Evolutionary conservation across 1,140 invertebrate species (phyloP).

Genomic region (Pemphigus obesinymphae): DNA sequence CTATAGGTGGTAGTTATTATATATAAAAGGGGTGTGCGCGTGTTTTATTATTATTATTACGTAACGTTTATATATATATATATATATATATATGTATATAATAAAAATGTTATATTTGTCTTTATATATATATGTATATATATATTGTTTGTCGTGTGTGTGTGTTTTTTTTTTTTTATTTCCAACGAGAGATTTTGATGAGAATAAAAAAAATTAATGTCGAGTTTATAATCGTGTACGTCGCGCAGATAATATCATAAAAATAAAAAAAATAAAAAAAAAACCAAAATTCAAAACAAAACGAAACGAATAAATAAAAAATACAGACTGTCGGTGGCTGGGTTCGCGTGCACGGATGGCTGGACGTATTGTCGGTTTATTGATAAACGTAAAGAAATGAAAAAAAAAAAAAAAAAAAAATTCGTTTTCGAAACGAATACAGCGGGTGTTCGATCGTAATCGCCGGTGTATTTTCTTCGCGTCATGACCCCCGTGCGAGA

Average conservation of each 20-base stretch:
- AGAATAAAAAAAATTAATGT: constrained; percentile 19
- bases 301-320: too few relatives aligned
- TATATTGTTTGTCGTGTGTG: background rate
- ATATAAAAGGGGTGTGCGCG: background rate
- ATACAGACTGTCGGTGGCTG: background rate
- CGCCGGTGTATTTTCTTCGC: constrained; percentile 13
- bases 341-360: background rate
- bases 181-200: background rate
- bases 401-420: background rate
- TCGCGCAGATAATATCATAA: constrained; percentile 28
- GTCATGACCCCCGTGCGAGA: background rate
- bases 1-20: too few relatives aligned
- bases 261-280: background rate
- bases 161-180: background rate
- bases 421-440: background rate
- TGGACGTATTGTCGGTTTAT: constrained; percentile 27
- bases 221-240: constrained; percentile 3
- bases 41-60: constrained; percentile 7
- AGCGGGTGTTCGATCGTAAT: constrained; percentile 36
- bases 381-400: constrained; percentile 3
- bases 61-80: constrained; percentile 3
- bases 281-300: too few relatives aligned
- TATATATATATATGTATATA: too few relatives aligned
- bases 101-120: background rate
- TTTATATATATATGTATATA: background rate